phyloP scores from a whole-genome alignment of 1,140 invertebrate genomes.

The Caenorhabditis latens region DNA sequence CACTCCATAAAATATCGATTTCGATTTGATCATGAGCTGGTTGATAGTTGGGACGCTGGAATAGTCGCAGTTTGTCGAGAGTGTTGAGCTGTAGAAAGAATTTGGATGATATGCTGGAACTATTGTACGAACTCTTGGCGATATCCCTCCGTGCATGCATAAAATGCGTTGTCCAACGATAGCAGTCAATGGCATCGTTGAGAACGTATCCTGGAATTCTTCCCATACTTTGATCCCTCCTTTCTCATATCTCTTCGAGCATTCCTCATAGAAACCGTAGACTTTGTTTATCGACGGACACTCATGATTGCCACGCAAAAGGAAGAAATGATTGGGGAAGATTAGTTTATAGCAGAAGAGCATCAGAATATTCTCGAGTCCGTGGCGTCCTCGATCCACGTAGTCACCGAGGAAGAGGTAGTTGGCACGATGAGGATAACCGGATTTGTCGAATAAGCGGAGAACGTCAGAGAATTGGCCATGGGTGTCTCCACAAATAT shows the following conservation, averaged over 20 bases:
- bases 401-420: neutral
- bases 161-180: neutral
- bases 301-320: neutral
- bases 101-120: neutral
- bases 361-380: neutral
- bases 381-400: constrained; percentile 6
- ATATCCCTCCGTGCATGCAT: constrained; percentile 20
- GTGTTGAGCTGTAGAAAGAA: neutral
- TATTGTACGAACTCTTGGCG: neutral
- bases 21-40: constrained; percentile 2
- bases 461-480: constrained; percentile 27
- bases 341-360: constrained; percentile 11
- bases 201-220: constrained; percentile 14
- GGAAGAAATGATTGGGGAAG: constrained; percentile 1
- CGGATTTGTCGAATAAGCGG: neutral
- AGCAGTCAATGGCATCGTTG: neutral
- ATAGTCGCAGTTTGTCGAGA: neutral
- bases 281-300: constrained; percentile 4
- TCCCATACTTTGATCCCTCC: neutral
- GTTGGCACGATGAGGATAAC: neutral
- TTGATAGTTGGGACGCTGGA: constrained; percentile 4
- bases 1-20: constrained; percentile 10
- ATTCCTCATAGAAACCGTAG: constrained; percentile 23
- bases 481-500: constrained; percentile 7
- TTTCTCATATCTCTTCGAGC: constrained; percentile 4